These are phyloP conservation scores for Tupaia chinensis DNA, from an alignment of 2,113 vertebrate genomes.

Conservation along the genomic window DNA sequence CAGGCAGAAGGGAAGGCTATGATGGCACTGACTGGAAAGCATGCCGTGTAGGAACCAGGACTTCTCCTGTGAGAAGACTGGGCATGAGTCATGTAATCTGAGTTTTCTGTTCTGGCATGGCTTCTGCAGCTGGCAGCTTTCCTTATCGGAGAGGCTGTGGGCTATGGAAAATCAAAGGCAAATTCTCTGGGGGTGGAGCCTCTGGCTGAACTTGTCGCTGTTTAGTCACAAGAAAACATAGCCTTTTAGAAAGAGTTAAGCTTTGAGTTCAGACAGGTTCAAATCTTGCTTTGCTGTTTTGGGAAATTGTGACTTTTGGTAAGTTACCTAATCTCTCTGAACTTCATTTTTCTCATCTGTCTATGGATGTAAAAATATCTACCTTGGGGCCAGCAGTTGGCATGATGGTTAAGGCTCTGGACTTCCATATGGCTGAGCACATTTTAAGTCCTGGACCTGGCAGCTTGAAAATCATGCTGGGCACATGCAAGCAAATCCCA, in stretches of 20 bases:
- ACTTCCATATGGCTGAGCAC: too few relatives aligned
- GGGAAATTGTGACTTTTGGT: neutral
- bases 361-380: neutral
- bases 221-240: neutral
- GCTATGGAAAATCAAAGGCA: neutral
- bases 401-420: too few relatives aligned
- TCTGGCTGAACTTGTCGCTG: neutral
- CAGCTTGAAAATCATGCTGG: too few relatives aligned
- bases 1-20: rapidly evolving
- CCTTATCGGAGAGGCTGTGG: neutral
- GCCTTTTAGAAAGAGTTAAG: neutral
- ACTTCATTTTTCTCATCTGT: neutral
- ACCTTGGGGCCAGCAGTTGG: neutral
- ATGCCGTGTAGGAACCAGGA: rapidly evolving
- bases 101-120: too few relatives aligned
- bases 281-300: neutral
- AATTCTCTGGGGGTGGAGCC: neutral
- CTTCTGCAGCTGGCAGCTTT: neutral
- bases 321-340: neutral
- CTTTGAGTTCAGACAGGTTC: neutral
- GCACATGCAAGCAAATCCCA: too few relatives aligned
- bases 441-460: too few relatives aligned
- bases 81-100: rapidly evolving
- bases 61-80: neutral
- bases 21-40: neutral